Evolutionary conservation across 2,113 vertebrate species (phyloP), one percentile per base, ranked within the genome.

Genomic region (Ageneiosus marmoratus): DNA sequence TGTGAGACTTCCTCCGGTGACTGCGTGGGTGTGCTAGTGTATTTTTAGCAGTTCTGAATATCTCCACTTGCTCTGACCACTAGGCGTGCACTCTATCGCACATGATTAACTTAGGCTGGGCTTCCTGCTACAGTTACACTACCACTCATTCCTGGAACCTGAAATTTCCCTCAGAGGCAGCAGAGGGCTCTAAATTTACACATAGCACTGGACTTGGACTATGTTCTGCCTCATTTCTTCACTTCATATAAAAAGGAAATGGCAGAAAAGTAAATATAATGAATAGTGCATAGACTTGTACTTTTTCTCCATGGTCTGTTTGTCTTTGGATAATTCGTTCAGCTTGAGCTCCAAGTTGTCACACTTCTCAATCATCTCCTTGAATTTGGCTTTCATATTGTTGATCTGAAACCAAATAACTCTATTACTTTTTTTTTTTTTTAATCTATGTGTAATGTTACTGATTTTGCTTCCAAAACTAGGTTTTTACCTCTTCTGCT

Each of bases 321-420:
- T 98, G 76, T 99, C 98, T 92, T 98, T 99, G 67, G 93, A 89
- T 16, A 98, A 91, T 73, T 97, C 96, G 79, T 94, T 96, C n/a
- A 99, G 88, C 77, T 93, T 94, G 63, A 94, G 95, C 87, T 99
- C 98, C 91, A 99, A 87, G 84, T 94, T 97, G 85, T 99, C 98
- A 85, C 97, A 99, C 86, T 97, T 98, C 90, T 99, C 98, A 91
- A 99, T 95, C 6, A 97, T 99, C 92, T 99, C 98, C 93, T 99
- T 99, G 91, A 99, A 99, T 87, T 99, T 99, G 9, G 93, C 91
- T 93, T 99, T 99, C 98, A 99, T 98, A 94, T 98, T 99, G 92
- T 95, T 98, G 88, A 99, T 98, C 98, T 99, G 92, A 88, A 92
- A 80, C 15, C 55, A 32, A 44, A 62, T 60, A 22, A 27, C 18